Base-by-base conservation (phyloP, 2,888 invertebrate species). In the Brachycybe producta region DNA sequence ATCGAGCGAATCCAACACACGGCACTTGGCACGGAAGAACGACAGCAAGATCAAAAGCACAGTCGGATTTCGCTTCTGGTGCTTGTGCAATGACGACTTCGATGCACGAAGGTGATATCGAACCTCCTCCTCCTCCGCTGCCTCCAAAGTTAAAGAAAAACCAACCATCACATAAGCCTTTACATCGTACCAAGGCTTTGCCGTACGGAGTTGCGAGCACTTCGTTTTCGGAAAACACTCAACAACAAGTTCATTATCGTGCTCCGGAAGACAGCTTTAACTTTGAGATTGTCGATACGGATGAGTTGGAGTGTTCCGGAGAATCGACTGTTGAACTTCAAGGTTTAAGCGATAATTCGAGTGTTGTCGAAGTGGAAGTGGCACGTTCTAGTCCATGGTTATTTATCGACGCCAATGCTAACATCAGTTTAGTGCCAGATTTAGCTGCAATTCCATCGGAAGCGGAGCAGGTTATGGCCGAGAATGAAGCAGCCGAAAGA, bases 131-230 rank as follows among this genome's bases (percentile, higher is more conserved):
- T 17, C 83, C 83, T 32, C 79, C 79, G 19, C 66, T 83, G 57
- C 84, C 84, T 39, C 83, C 83, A 28, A 73, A 81, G 60, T 73
- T 74, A 43, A 57, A 38, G 17, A 24, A 54, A 44, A 57, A 49
- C 43, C 56, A 56, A 27, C n/a, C n/a, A n/a, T 54, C 54, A 5
- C 86, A 86, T 65, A 77, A 79, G 57, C 85, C 86, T 11, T 68
- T 87, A 55, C 85, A 86, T 62, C 72, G 84, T 55, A 79, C 77
- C 1, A 71, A 70, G 59, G 74, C 72, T 36, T 61, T 71, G 62
- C 63, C 71, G 34, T 56, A 64, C 56, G 69, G 43, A 52, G 51
- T 51, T 35, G 43, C 52, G 11, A 47, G n/a, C 5, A 27, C 23
- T 13, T 42, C 45, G 34, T 21, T 24, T 21, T 24, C 23, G 5